Evolutionary conservation across 2,113 vertebrate species (phyloP).

Genomic region (Crypturellus undulatus): DNA sequence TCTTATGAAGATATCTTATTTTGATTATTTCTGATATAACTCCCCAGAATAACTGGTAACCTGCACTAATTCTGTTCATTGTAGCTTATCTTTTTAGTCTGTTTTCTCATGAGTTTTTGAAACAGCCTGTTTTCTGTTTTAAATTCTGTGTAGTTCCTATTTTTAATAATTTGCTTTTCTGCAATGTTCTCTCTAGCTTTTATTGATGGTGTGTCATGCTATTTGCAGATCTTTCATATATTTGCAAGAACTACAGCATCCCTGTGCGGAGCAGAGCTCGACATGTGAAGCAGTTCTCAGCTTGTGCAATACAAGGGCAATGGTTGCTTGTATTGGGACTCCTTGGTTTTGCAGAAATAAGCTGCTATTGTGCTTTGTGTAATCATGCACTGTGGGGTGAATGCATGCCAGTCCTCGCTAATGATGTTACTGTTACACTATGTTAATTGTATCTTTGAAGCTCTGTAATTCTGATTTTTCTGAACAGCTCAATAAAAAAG

Average conservation of each 20-base stretch:
- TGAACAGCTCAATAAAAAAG: conserved; percentile 32
- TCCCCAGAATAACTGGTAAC: neutral
- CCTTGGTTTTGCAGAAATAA: neutral
- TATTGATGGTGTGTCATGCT: neutral
- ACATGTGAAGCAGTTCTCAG: neutral
- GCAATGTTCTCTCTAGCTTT: neutral
- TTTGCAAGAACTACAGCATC: neutral
- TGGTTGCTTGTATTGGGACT: neutral
- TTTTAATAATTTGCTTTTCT: neutral
- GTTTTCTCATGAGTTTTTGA: neutral
- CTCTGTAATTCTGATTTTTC: conserved; percentile 35
- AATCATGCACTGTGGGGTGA: conserved; percentile 27
- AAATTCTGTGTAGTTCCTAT: neutral
- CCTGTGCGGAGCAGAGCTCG: neutral
- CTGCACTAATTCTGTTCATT: neutral
- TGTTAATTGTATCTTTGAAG: conserved; percentile 54
- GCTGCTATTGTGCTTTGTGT: neutral
- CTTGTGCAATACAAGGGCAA: neutral
- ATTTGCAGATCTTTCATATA: neutral
- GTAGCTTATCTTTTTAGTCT: neutral
- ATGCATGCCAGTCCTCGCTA: conserved; percentile 40
- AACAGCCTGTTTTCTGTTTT: neutral
- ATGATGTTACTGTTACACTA: conserved; percentile 26
- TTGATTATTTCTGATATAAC: neutral
- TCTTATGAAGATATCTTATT: neutral